These are phyloP conservation scores for Electrona antarctica DNA, from an alignment of 2,113 vertebrate genomes.

Conservation along the genomic window DNA sequence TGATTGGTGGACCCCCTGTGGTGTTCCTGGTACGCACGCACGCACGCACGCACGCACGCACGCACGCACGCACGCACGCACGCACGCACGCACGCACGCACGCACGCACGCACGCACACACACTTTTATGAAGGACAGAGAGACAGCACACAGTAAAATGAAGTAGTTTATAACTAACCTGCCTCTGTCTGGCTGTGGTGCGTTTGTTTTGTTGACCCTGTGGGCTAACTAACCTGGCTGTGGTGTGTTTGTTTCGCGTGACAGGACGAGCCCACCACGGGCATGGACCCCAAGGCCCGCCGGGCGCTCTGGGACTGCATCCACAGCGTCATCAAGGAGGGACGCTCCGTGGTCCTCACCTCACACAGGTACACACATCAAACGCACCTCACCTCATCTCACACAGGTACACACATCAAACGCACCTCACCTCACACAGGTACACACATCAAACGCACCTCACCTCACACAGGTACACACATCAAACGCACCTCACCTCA, in stretches of 20 bases:
- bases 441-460: too few species aligned
- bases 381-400: too few species aligned
- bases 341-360: slow-evolving; percentile 94
- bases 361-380: slow-evolving; percentile 85
- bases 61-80: neutral
- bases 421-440: slow-evolving; percentile 98
- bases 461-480: too few species aligned
- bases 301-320: slow-evolving; percentile 96
- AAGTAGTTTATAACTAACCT: neutral
- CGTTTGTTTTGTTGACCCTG: slow-evolving; percentile 27
- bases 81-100: slow-evolving; percentile 3
- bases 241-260: slow-evolving; percentile 36
- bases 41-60: slow-evolving; percentile 8
- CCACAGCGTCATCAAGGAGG: slow-evolving; percentile 91
- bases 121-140: neutral
- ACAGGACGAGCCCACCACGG: slow-evolving; percentile 97
- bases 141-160: neutral
- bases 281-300: slow-evolving; percentile 97
- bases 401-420: too few species aligned
- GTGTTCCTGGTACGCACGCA: slow-evolving; percentile 90
- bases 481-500: slow-evolving; percentile 88
- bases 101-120: slow-evolving; percentile 2
- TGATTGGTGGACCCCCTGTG: slow-evolving; percentile 94
- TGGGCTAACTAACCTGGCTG: slow-evolving; percentile 44
- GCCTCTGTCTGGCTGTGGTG: too few species aligned